Evolutionary conservation across 2,888 invertebrate genomes (phyloP), one percentile per base, ranked within the genome.

Genomic region (Latheticus oryzae): DNA sequence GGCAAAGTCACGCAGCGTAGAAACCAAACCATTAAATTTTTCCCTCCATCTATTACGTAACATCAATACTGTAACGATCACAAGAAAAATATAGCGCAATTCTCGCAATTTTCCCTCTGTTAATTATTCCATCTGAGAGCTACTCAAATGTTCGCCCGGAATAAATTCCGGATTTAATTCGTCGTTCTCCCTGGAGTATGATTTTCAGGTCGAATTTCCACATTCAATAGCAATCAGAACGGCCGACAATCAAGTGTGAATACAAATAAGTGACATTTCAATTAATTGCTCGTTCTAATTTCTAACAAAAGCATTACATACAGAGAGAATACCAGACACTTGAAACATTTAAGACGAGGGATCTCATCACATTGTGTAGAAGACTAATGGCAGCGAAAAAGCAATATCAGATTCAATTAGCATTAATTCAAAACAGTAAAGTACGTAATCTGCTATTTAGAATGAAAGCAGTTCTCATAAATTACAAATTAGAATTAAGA

Each of bases 241-340:
- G 24, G 24, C 11, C 28, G 28, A 43, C 42, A 43, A 28, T 43
- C 28, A 42, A 42, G 1, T 12, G 42, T 4, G 15, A 15, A 42
- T 42, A 42, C 7, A 45, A 30, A 45, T 45, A 45, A 45, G 45
- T 45, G 45, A 45, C 45, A 12, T 28, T 45, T 32, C 30, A 30
- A 45, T 45, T 45, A 45, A 45, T 45, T 32, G 30, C 30, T 28
- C 28, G 32, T 19, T 42, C 17, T 17, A 42, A 28, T 42, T 26
- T 19, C 15, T 17, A 21, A 45, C 45, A 45, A 45, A 30, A 21
- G 24, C 24, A 8, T 40, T n/a, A 13, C 16, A n/a, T 13, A 15
- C 11, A 21, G n/a, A 15, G 12, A 12, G 28, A 12, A 28, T 28
- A 11, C 12, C 28, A 28, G 23, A 40, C 40, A 24, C 13, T 40